A percentile compares a stretch with the other conserved stretches of the same genome.
These are phyloP conservation scores for Rynchops niger DNA, from an alignment of 2,113 vertebrate species.

Conservation along the genomic window DNA sequence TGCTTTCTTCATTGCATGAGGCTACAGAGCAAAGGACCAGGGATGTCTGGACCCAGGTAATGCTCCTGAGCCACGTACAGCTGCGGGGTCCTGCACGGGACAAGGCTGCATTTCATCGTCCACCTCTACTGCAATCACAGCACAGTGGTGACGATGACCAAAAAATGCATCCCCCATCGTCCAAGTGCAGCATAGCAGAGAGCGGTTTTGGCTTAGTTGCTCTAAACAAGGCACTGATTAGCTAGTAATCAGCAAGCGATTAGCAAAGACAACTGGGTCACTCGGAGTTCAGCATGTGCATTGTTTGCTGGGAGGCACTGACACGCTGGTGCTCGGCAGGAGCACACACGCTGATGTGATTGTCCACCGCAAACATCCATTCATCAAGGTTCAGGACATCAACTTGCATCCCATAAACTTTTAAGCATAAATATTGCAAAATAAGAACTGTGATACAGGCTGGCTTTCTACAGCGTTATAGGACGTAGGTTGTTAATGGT, in stretches of 20 bases:
- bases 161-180: slow-evolving; percentile 53
- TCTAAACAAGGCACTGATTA: slow-evolving; percentile 78
- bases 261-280: slow-evolving; percentile 76
- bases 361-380: not conserved
- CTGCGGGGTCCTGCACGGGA: not conserved
- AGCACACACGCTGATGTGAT: not conserved
- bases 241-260: slow-evolving; percentile 74
- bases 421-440: not conserved
- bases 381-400: not conserved
- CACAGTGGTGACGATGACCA: not conserved
- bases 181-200: slow-evolving; percentile 62
- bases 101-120: not conserved
- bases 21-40: not conserved
- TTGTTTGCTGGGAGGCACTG: slow-evolving; percentile 61
- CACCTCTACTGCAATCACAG: not conserved
- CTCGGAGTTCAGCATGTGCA: slow-evolving; percentile 65
- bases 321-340: not conserved
- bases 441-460: not conserved
- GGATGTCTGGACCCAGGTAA: not conserved
- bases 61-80: not conserved
- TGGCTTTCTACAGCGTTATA: not conserved
- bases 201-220: slow-evolving; percentile 69
- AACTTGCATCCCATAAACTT: not conserved
- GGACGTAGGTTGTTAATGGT: not conserved
- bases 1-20: not conserved